Percentiles rank a stretch among this genome's conserved stretches.
phyloP scores from a whole-genome alignment of 2,797 vertebrate species.

The Catamblyrhynchus diadema region DNA sequence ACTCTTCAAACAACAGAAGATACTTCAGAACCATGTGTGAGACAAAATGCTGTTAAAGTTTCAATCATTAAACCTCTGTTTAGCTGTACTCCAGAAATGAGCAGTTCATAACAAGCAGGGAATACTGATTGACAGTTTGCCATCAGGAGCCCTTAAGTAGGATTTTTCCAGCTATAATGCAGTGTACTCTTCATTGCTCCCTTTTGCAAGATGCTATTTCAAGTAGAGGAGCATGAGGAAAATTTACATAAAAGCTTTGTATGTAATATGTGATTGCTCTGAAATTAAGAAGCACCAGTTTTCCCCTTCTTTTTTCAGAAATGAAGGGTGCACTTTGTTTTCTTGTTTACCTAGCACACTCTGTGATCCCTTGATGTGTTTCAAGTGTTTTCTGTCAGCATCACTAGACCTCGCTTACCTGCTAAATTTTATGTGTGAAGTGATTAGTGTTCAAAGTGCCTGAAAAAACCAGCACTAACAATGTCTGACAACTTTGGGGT shows the following conservation, averaged over 20 bases:
- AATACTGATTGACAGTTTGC: slow-evolving; percentile 38
- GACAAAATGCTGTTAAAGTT: slow-evolving; percentile 33
- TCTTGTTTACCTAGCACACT: not conserved
- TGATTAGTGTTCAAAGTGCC: not conserved
- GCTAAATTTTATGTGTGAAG: slow-evolving; percentile 25
- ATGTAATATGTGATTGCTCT: not conserved
- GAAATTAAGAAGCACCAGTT: slow-evolving; percentile 15
- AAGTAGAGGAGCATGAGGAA: not conserved
- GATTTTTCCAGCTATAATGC: slow-evolving; percentile 39
- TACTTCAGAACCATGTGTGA: slow-evolving; percentile 27
- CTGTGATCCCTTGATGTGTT: not conserved
- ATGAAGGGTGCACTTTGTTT: slow-evolving; percentile 5
- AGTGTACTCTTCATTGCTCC: not conserved
- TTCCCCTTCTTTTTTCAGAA: slow-evolving; percentile 19
- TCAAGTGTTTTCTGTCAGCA: slow-evolving; percentile 3
- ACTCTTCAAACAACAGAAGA: slow-evolving; percentile 20
- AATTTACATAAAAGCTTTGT: slow-evolving; percentile 33
- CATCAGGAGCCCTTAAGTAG: slow-evolving; percentile 35
- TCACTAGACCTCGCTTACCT: not conserved
- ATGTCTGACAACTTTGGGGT: not conserved
- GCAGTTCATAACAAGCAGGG: not conserved
- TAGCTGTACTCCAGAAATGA: slow-evolving; percentile 7
- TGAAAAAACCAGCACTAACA: not conserved
- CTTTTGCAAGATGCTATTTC: not conserved
- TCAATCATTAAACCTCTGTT: not conserved